Percentiles rank a stretch among this genome's conserved stretches.
phyloP scores from a whole-genome alignment of 2,797 vertebrate species.

The Microctenopoma steveboyesi region DNA sequence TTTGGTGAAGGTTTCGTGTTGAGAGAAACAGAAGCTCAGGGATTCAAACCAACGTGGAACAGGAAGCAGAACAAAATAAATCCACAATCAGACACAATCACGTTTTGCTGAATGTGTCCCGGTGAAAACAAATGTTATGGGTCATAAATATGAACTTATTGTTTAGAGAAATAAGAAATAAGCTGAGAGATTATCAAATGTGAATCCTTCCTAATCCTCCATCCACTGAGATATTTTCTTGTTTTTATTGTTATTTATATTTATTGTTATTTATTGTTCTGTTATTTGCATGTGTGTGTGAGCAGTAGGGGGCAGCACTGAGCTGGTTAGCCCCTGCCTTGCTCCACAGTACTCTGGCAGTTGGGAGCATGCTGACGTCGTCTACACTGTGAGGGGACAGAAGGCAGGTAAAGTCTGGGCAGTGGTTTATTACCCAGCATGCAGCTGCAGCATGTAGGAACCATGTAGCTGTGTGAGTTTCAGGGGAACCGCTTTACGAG shows the following conservation, averaged over 20 bases:
- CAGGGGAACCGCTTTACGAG: constrained; percentile 84
- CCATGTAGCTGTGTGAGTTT: constrained; percentile 7
- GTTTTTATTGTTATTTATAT: too few species aligned
- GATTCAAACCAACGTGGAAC: too few species aligned
- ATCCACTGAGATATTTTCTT: too few species aligned
- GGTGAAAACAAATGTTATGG: too few species aligned
- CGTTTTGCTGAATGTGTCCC: too few species aligned
- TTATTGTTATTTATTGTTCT: neutral
- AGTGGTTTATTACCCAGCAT: constrained; percentile 4
- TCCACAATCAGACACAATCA: too few species aligned
- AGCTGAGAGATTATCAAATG: too few species aligned
- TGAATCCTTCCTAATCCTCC: too few species aligned
- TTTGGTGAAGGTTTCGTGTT: neutral
- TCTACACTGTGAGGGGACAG: constrained; percentile 89
- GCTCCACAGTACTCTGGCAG: constrained; percentile 84
- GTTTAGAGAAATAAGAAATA: too few species aligned
- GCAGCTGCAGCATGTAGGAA: neutral
- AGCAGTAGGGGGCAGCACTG: constrained; percentile 83
- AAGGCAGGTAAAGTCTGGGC: constrained; percentile 84
- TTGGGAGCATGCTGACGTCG: constrained; percentile 90
- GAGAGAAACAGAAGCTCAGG: neutral
- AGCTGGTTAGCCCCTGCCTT: constrained; percentile 90
- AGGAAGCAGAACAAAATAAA: too few species aligned
- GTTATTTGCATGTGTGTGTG: neutral
- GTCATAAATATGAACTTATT: too few species aligned